Conservation (phyloP, 1,140 invertebrate species). For the Philopotamus ludificatus region DNA sequence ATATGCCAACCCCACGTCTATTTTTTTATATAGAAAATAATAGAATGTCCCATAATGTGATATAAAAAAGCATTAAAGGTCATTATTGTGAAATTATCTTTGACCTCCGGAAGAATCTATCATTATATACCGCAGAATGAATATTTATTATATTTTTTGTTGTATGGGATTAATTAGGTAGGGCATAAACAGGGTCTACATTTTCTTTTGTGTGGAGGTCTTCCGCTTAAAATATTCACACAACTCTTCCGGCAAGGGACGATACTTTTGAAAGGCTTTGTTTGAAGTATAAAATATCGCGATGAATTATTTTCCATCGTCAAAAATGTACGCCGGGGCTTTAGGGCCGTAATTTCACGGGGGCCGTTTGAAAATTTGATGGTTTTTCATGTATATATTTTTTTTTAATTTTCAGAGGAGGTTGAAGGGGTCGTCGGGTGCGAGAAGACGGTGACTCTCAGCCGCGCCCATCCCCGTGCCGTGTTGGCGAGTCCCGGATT, state of each 20-base stretch:
- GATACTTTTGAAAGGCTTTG: constrained; percentile 14
- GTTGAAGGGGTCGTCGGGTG: constrained; percentile 46
- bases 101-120: too few species aligned
- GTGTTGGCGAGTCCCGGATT: constrained; percentile 67
- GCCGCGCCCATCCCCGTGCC: constrained; percentile 58
- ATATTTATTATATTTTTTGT: too few species aligned
- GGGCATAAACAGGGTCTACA: neutral
- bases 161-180: neutral
- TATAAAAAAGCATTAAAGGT: too few species aligned
- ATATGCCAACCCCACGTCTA: too few species aligned
- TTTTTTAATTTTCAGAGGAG: constrained; percentile 44
- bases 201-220: constrained; percentile 1
- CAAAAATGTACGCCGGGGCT: neutral
- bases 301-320: constrained; percentile 9
- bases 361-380: neutral
- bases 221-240: neutral
- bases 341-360: neutral
- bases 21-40: too few species aligned
- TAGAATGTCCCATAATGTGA: too few species aligned
- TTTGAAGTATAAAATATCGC: constrained; percentile 9
- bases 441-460: constrained; percentile 63
- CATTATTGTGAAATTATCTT: too few species aligned
- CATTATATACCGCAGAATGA: too few species aligned
- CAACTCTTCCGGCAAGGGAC: constrained; percentile 12
- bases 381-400: constrained; percentile 7